These are phyloP conservation scores for Bombus huntii DNA, from an alignment of 1,140 invertebrate genomes.

Conservation along the genomic window DNA sequence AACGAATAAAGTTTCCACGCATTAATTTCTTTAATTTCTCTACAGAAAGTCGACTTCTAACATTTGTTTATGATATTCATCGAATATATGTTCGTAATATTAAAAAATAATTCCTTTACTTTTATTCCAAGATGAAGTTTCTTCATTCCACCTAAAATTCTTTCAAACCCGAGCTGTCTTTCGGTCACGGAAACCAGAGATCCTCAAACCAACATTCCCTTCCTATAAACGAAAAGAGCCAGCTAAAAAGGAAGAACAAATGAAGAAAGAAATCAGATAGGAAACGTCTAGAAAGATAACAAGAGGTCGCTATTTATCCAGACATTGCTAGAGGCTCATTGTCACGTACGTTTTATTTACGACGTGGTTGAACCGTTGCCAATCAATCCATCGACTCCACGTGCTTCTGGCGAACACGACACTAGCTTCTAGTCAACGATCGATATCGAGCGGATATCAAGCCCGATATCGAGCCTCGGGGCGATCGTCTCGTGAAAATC, in stretches of 20 bases:
- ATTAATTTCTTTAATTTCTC: no score
- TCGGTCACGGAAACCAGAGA: background rate
- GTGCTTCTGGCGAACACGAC: background rate
- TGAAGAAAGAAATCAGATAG: background rate
- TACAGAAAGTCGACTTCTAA: no score
- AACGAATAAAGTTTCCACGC: no score
- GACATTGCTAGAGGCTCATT: background rate
- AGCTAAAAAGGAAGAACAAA: background rate
- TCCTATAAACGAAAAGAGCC: background rate
- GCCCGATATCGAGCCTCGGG: conserved; percentile 5
- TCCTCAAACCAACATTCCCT: background rate
- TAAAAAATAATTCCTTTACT: no score
- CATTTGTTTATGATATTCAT: no score
- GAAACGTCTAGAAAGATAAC: conserved; percentile 2
- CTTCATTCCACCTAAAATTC: no score
- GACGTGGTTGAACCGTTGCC: conserved; percentile 31
- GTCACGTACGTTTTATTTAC: conserved; percentile 31
- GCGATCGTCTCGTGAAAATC: conserved; percentile 23
- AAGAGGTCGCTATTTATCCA: conserved; percentile 24
- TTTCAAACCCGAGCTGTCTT: background rate
- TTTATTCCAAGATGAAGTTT: no score
- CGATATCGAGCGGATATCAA: background rate
- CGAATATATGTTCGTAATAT: no score
- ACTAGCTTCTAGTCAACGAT: background rate
- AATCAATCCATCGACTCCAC: conserved; percentile 31